These are phyloP conservation scores for Sipha maydis DNA, from an alignment of 2,888 invertebrate genomes.

Conservation along the genomic window DNA sequence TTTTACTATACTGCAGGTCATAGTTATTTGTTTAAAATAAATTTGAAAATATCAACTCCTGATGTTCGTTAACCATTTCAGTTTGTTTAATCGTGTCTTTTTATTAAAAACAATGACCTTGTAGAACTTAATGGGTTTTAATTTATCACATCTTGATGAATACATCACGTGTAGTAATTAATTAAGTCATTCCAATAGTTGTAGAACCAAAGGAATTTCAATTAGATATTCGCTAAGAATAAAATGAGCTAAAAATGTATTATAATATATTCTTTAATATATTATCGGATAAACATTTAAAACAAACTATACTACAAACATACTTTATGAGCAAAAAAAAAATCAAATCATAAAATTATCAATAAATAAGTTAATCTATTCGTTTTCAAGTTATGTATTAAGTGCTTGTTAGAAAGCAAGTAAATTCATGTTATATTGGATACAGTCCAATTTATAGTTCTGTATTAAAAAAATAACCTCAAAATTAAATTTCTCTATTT, in stretches of 20 bases:
- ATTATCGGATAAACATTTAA: too few relatives aligned
- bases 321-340: too few relatives aligned
- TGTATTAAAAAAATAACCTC: neutral
- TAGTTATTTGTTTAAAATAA: too few relatives aligned
- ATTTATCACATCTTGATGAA: neutral
- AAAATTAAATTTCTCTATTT: neutral
- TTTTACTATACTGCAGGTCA: too few relatives aligned
- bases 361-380: too few relatives aligned
- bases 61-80: neutral
- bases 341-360: too few relatives aligned
- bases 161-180: neutral
- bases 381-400: neutral
- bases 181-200: neutral
- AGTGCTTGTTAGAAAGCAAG: neutral
- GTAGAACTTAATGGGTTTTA: neutral
- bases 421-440: constrained; percentile 16
- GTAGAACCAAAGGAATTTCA: neutral
- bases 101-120: neutral
- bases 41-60: neutral
- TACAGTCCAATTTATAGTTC: neutral
- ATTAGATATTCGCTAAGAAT: too few relatives aligned
- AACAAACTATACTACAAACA: too few relatives aligned
- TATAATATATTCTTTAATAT: too few relatives aligned
- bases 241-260: too few relatives aligned
- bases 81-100: too few relatives aligned